Evolutionary conservation across 2,797 vertebrate species (phyloP), one percentile per base, ranked within the genome.

Genomic region (Bovichtus variegatus): DNA sequence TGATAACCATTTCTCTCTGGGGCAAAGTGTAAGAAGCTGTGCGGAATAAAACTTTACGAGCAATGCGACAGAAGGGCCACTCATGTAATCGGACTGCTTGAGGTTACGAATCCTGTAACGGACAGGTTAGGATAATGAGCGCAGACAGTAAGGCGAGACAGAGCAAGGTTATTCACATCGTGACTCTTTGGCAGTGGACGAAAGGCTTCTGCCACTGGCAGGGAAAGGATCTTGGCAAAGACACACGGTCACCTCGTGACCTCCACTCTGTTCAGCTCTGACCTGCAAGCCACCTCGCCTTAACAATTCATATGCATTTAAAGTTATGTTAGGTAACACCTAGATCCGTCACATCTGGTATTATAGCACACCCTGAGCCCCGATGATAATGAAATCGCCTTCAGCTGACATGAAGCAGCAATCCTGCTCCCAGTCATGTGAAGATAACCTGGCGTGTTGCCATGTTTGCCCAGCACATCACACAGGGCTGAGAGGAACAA

Each of bases 171-270:
- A 55, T 54, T 46, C 49, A 1, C 76, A 72, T 74, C 46, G 11
- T 18, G 80, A 85, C 69, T 83, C 60, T 71, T 81, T 89, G 84
- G 80, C 85, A 76, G 59, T 23, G 55, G 75, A 90, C 77, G 66
- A 87, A 87, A 84, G 79, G 64, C 49, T 70, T 54, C 62, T 57
- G 51, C 25, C 40, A 31, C 51, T 9, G 60, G 59, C 71, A 47
- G 65, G n/a, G 58, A 62, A 57, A 60, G 54, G 27, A 49, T 80
- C 59, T 74, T 76, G 78, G 83, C 83, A 66, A 64, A 61, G 70
- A 61, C 31, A 15, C 71, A 51, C 16, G 6, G 5, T 55, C 65
- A 71, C 58, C 57, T 76, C 59, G 71, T 85, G 62, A 87, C 80
- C 76, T 70, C 13, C 10, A 12, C 34, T 71, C 43, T 64, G 67